A percentile compares a stretch with the other conserved stretches of the same genome.
phyloP scores from a whole-genome alignment of 2,113 vertebrate species.

The Rattus norvegicus region DNA sequence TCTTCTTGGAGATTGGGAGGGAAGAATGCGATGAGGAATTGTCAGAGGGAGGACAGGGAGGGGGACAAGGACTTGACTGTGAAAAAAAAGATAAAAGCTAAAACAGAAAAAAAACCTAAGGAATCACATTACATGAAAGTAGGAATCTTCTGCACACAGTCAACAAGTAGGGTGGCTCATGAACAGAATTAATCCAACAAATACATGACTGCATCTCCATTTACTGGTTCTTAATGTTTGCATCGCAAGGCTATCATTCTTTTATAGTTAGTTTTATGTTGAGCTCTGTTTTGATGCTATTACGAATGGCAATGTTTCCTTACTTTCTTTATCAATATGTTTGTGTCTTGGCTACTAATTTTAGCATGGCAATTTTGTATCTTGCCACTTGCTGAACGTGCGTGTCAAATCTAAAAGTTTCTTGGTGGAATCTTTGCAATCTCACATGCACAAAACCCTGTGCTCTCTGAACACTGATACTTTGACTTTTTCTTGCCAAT shows the following conservation, averaged over 20 bases:
- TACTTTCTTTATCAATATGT: neutral
- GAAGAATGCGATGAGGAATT: too few species aligned
- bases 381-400: neutral
- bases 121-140: too few species aligned
- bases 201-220: neutral
- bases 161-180: neutral
- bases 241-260: neutral
- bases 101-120: neutral
- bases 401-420: neutral
- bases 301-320: neutral
- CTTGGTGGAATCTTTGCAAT: neutral
- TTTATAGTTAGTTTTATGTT: neutral
- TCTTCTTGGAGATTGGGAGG: too few species aligned
- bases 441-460: neutral
- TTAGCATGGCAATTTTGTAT: neutral
- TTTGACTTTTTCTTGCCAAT: neutral
- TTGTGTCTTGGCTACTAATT: neutral
- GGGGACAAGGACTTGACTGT: too few species aligned
- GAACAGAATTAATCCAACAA: neutral
- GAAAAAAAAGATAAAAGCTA: neutral
- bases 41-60: too few species aligned
- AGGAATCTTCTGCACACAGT: neutral
- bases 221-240: neutral
- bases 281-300: neutral
- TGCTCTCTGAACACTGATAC: neutral